Evolutionary conservation across 2,888 invertebrate species (phyloP).

Genomic region (Mesorhabditis spiculigera): DNA sequence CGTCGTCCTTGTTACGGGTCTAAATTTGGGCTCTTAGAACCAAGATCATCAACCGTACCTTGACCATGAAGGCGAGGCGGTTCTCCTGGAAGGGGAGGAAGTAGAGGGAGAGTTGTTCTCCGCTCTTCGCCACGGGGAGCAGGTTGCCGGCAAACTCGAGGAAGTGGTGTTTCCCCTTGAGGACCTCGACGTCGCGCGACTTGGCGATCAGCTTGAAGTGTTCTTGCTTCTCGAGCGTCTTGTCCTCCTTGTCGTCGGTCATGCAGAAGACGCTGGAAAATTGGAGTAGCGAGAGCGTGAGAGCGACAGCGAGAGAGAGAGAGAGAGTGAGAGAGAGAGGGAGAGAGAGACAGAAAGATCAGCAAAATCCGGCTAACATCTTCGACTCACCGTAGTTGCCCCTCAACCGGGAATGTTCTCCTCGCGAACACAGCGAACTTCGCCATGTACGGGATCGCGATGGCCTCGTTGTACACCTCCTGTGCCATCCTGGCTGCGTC

Average conservation of each 20-base stretch:
- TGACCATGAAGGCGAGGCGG: conserved; percentile 87
- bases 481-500: conserved; percentile 99
- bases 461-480: conserved; percentile 94
- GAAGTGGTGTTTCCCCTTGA: conserved; percentile 89
- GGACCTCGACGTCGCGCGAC: conserved; percentile 85
- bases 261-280: conserved; percentile 83
- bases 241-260: conserved; percentile 97
- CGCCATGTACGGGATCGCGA: conserved; percentile 98
- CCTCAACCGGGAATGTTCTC: conserved; percentile 84
- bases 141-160: conserved; percentile 95
- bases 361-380: not conserved
- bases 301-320: no score
- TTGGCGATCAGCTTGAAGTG: conserved; percentile 94
- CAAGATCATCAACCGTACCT: conserved; percentile 70
- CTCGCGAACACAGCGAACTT: conserved; percentile 98
- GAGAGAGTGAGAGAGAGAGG: no score
- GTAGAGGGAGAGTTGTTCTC: conserved; percentile 86
- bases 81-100: conserved; percentile 97
- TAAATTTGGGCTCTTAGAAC: conserved; percentile 13
- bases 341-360: no score
- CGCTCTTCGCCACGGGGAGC: conserved; percentile 91
- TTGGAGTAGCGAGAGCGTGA: not conserved
- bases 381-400: conserved; percentile 65
- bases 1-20: conserved; percentile 55
- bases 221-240: conserved; percentile 83